These are phyloP conservation scores for Rhinogobius similis DNA, from an alignment of 2,113 vertebrate species.

Conservation along the genomic window DNA sequence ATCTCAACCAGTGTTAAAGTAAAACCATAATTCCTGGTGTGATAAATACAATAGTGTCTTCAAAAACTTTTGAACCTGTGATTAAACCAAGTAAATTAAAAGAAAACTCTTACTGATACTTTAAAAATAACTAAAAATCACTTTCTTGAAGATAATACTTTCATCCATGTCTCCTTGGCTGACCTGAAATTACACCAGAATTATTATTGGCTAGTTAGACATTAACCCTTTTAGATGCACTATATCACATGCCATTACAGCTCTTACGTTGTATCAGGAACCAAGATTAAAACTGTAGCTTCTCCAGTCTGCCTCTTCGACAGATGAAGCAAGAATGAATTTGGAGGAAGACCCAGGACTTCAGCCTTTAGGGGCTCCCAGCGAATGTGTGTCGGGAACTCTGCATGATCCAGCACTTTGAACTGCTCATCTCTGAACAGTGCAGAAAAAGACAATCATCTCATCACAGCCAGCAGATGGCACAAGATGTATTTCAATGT, in stretches of 20 bases:
- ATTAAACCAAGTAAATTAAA: constrained; percentile 6
- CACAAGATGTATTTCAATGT: background rate
- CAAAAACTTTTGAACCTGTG: background rate
- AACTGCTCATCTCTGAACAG: constrained; percentile 69
- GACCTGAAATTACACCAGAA: constrained; percentile 44
- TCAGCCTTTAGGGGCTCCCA: constrained; percentile 58
- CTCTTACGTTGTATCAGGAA: constrained; percentile 63
- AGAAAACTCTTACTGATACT: no score
- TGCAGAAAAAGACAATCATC: background rate
- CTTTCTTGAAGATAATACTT: constrained; percentile 23
- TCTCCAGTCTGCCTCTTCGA: constrained; percentile 57
- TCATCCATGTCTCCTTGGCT: constrained; percentile 63
- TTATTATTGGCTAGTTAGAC: background rate
- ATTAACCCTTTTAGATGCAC: background rate
- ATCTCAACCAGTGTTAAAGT: background rate
- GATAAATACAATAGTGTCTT: background rate
- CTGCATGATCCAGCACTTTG: constrained; percentile 72
- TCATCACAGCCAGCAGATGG: background rate
- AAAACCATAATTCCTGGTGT: background rate
- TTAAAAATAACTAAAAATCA: constrained; percentile 9
- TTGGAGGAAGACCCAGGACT: constrained; percentile 62
- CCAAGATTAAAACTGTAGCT: constrained; percentile 65
- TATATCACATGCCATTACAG: background rate
- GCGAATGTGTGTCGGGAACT: constrained; percentile 65
- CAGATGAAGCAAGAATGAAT: constrained; percentile 73